Conservation (phyloP, 2,888 invertebrate genomes). For the Lasiommata megera region DNA sequence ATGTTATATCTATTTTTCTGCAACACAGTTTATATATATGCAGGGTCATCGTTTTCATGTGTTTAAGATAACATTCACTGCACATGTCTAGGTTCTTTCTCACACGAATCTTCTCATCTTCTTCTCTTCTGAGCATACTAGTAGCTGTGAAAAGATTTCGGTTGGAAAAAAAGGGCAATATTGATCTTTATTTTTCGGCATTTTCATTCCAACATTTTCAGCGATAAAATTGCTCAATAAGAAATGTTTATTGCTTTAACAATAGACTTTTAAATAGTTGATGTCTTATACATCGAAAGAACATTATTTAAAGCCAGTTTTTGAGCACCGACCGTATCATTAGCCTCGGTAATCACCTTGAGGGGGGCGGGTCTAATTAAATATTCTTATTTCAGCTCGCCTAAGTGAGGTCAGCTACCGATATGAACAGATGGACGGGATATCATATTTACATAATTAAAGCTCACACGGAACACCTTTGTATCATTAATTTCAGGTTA, state of each 20-base stretch:
- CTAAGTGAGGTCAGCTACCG: conserved; percentile 33
- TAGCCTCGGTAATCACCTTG: conserved; percentile 32
- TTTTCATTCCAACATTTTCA: no score
- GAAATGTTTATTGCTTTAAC: background rate
- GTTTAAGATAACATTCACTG: no score
- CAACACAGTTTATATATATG: no score
- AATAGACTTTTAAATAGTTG: conserved; percentile 1
- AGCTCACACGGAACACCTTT: conserved; percentile 23
- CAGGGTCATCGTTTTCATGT: no score
- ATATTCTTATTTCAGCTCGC: conserved; percentile 36
- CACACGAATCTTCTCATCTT: no score
- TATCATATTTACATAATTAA: conserved; percentile 36
- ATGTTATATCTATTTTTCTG: no score
- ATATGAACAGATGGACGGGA: conserved; percentile 31
- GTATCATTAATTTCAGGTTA: conserved; percentile 16
- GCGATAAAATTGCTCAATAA: no score
- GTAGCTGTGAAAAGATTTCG: no score
- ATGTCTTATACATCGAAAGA: conserved; percentile 5
- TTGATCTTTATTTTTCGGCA: no score
- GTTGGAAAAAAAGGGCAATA: no score
- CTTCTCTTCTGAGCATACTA: no score
- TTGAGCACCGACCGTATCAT: conserved; percentile 24
- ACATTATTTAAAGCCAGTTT: conserved; percentile 11
- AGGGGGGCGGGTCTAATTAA: conserved; percentile 38
- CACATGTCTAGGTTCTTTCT: no score